Evolutionary conservation across 1,140 invertebrate species (phyloP).

Genomic region (Forficula auricularia): DNA sequence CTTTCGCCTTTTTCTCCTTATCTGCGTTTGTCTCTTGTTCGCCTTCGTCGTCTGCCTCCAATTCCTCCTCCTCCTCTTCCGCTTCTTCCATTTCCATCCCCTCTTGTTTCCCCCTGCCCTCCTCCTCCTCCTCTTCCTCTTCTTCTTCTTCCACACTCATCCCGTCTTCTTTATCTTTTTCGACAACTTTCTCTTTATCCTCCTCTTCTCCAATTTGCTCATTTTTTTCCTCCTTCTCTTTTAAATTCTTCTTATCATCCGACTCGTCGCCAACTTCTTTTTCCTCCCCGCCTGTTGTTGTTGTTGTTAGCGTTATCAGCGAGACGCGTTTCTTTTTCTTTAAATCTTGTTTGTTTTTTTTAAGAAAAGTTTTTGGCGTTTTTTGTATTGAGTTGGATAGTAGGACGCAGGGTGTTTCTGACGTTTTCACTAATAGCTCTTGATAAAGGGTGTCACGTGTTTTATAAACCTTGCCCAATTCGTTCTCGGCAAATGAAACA

Average conservation of each 20-base stretch:
- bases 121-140: slow-evolving; percentile 7
- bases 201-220: slow-evolving; percentile 18
- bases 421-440: background rate
- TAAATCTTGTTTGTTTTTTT: background rate
- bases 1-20: slow-evolving; percentile 6
- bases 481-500: slow-evolving; percentile 60
- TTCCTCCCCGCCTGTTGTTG: slow-evolving; percentile 7
- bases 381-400: background rate
- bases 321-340: slow-evolving; percentile 5
- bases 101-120: slow-evolving; percentile 6
- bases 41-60: slow-evolving; percentile 18
- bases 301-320: slow-evolving; percentile 8
- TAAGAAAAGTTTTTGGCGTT: background rate
- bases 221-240: slow-evolving; percentile 6
- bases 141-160: slow-evolving; percentile 18
- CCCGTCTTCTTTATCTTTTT: slow-evolving; percentile 18
- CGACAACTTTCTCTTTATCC: slow-evolving; percentile 26
- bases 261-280: slow-evolving; percentile 25
- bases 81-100: slow-evolving; percentile 19
- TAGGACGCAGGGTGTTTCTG: background rate
- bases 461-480: slow-evolving; percentile 58
- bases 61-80: slow-evolving; percentile 33
- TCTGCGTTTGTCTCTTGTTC: slow-evolving; percentile 6
- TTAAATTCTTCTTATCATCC: slow-evolving; percentile 17
- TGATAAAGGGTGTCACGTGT: background rate